Conservation (phyloP, 2,113 vertebrate genomes). For the Zosterops hypoxanthus region DNA sequence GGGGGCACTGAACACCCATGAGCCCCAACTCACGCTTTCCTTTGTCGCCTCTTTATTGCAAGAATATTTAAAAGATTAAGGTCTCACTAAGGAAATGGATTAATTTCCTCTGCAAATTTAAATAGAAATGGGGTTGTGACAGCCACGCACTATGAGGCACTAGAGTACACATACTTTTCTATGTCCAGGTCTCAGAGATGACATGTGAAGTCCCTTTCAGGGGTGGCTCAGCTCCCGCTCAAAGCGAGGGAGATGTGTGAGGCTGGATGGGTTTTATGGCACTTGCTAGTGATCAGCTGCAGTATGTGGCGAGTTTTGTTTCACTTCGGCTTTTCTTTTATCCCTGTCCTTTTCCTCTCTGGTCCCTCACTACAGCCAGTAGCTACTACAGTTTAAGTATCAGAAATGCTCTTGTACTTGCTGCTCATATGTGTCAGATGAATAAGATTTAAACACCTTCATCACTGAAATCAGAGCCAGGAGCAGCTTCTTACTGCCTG, state of each 20-base stretch:
- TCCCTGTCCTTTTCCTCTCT: background rate
- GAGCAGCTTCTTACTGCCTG: background rate
- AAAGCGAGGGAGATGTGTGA: background rate
- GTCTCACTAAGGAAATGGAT: background rate
- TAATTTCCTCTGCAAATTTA: background rate
- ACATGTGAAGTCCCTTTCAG: fast-evolving
- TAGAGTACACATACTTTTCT: background rate
- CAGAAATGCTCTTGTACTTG: background rate
- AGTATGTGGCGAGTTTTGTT: background rate
- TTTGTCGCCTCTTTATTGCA: background rate
- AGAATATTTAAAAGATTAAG: background rate
- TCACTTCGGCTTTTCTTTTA: background rate
- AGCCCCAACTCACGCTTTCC: background rate
- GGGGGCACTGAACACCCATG: background rate
- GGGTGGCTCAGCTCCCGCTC: background rate
- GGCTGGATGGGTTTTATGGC: background rate
- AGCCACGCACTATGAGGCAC: background rate
- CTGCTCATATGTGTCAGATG: background rate
- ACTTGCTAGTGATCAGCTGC: background rate
- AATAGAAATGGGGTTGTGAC: background rate
- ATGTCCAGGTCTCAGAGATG: background rate
- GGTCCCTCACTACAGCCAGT: background rate
- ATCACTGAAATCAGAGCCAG: background rate
- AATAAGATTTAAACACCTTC: background rate
- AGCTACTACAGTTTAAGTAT: background rate